A percentile compares a stretch with the other conserved stretches of the same genome.
These are phyloP conservation scores for Macrophya alboannulata DNA, from an alignment of 2,888 invertebrate genomes.

Conservation along the genomic window DNA sequence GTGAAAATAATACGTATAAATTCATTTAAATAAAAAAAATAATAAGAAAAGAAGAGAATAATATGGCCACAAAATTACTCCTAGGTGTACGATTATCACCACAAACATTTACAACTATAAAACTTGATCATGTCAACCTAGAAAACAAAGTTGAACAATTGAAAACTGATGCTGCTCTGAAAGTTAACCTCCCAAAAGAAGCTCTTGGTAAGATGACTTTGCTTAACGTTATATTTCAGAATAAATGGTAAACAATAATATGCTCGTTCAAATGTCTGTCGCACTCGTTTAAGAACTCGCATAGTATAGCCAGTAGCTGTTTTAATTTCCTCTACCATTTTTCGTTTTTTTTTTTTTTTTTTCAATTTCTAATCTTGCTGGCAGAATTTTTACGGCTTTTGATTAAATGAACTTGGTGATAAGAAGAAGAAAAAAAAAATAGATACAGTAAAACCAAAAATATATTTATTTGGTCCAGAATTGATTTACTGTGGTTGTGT, in stretches of 20 bases:
- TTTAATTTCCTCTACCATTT: not conserved
- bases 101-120: constrained; percentile 81
- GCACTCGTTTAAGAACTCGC: not conserved
- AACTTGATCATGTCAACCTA: constrained; percentile 84
- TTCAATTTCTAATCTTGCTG: not conserved
- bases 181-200: constrained; percentile 82
- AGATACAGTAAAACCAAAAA: not conserved
- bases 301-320: too few relatives aligned
- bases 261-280: not conserved
- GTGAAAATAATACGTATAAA: constrained; percentile 26
- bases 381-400: constrained; percentile 39
- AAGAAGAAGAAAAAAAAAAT: not conserved
- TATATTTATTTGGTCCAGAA: constrained; percentile 79
- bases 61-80: constrained; percentile 70
- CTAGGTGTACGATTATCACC: constrained; percentile 82
- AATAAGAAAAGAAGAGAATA: not conserved
- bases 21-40: not conserved
- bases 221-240: constrained; percentile 11
- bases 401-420: not conserved
- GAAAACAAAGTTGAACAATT: constrained; percentile 84
- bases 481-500: constrained; percentile 88
- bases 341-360: not conserved
- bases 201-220: constrained; percentile 81
- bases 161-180: constrained; percentile 83
- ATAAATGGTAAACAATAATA: not conserved